These are phyloP conservation scores for Coleophora deauratella DNA, from an alignment of 2,888 invertebrate species.

Conservation along the genomic window DNA sequence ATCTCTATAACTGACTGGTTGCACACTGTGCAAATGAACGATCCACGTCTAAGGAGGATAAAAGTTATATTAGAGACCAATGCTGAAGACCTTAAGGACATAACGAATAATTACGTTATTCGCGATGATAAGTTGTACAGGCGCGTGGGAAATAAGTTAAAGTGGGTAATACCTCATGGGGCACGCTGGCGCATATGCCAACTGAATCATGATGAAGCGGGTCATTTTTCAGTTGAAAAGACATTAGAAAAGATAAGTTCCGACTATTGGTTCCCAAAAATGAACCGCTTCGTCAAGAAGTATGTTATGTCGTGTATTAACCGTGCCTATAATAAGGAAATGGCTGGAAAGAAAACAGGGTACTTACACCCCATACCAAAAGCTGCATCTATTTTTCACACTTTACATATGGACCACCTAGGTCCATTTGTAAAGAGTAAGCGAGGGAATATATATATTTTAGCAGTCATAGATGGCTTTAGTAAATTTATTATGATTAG, in stretches of 20 bases:
- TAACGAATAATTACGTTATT: slow-evolving; percentile 7
- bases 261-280: slow-evolving; percentile 9
- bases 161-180: slow-evolving; percentile 29
- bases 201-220: slow-evolving; percentile 32
- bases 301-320: slow-evolving; percentile 6
- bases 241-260: slow-evolving; percentile 3
- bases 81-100: no score
- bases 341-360: not conserved
- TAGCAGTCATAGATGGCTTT: slow-evolving; percentile 12
- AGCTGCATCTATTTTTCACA: slow-evolving; percentile 7
- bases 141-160: slow-evolving; percentile 8
- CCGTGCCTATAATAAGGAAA: slow-evolving; percentile 2
- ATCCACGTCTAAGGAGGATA: no score
- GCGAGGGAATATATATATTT: slow-evolving; percentile 8
- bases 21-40: slow-evolving; percentile 1
- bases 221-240: slow-evolving; percentile 3
- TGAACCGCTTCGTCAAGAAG: slow-evolving; percentile 5
- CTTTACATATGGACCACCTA: slow-evolving; percentile 14
- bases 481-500: slow-evolving; percentile 9
- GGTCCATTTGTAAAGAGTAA: slow-evolving; percentile 15
- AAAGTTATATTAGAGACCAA: no score
- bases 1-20: slow-evolving; percentile 1
- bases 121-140: slow-evolving; percentile 2
- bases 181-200: slow-evolving; percentile 31
- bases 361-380: not conserved